A percentile compares a stretch with the other conserved stretches of the same genome.
phyloP scores from a whole-genome alignment of 1,140 invertebrate species.

The Helicorthomorpha holstii region DNA sequence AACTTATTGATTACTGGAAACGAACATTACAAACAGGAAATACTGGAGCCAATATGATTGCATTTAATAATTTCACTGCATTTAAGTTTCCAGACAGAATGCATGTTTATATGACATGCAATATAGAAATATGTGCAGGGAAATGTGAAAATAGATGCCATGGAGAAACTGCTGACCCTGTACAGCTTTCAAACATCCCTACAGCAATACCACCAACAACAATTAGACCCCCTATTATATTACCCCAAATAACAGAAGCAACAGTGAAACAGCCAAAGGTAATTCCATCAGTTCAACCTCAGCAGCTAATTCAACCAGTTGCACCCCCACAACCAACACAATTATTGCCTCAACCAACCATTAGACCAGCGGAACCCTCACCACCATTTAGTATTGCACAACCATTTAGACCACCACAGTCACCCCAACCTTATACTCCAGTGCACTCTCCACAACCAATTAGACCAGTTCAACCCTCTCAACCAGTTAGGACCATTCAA shows the following conservation, averaged over 20 bases:
- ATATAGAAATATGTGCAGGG: constrained; percentile 34
- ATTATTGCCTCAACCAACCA: neutral
- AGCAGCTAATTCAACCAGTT: neutral
- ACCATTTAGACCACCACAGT: neutral
- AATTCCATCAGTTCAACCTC: neutral
- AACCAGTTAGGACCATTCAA: too few relatives aligned
- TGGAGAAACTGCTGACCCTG: neutral
- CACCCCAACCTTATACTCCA: neutral
- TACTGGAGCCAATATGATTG: constrained; percentile 40
- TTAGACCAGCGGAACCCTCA: neutral
- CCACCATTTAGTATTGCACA: neutral
- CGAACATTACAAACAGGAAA: constrained; percentile 36
- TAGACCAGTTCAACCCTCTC: too few relatives aligned
- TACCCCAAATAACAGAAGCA: neutral
- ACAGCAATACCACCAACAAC: constrained; percentile 1
- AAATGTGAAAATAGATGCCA: constrained; percentile 8
- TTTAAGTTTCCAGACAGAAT: constrained; percentile 53
- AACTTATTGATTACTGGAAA: constrained; percentile 45
- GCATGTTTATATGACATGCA: constrained; percentile 54
- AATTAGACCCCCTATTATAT: neutral
- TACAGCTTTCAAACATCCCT: neutral
- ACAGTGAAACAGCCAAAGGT: neutral
- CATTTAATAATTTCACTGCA: constrained; percentile 46
- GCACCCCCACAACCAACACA: neutral
- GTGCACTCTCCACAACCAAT: neutral